Percentiles rank a stretch among this genome's conserved stretches.
phyloP scores from a whole-genome alignment of 2,797 vertebrate genomes.

The Protosalanx chinensis region DNA sequence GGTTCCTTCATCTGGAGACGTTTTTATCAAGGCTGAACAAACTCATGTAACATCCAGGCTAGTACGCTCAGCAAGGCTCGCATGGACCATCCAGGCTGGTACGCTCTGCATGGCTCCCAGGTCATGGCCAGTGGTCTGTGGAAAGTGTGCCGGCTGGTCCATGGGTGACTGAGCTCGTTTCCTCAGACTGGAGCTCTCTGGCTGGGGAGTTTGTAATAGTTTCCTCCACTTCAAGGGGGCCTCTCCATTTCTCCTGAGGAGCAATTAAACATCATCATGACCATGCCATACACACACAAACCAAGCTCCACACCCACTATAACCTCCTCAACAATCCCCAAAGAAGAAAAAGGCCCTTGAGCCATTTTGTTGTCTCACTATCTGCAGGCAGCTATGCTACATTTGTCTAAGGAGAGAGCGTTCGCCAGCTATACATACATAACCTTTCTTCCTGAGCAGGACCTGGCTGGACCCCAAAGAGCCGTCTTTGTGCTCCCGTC shows the following conservation, averaged over 20 bases:
- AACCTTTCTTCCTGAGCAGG: conserved; percentile 39
- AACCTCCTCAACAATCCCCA: not conserved
- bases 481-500: conserved; percentile 7
- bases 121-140: conserved; percentile 12
- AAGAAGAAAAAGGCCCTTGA: conserved; percentile 18
- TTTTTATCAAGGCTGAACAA: no score
- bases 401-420: conserved; percentile 27
- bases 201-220: conserved; percentile 25
- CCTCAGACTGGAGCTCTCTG: conserved; percentile 5
- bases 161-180: not conserved
- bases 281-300: not conserved
- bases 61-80: not conserved
- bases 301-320: not conserved
- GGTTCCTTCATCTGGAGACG: no score
- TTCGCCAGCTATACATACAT: conserved; percentile 47
- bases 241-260: conserved; percentile 18
- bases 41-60: not conserved
- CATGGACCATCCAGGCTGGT: not conserved
- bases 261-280: conserved; percentile 14
- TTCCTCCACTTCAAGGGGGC: conserved; percentile 26
- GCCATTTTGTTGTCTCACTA: conserved; percentile 38
- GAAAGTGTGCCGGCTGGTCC: conserved; percentile 8
- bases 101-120: not conserved
- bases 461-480: conserved; percentile 31
- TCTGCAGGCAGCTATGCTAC: conserved; percentile 49